These are phyloP conservation scores for Ianthella basta DNA, from an alignment of 37 sponge, comb jelly and placozoan species.

Conservation along the genomic window DNA sequence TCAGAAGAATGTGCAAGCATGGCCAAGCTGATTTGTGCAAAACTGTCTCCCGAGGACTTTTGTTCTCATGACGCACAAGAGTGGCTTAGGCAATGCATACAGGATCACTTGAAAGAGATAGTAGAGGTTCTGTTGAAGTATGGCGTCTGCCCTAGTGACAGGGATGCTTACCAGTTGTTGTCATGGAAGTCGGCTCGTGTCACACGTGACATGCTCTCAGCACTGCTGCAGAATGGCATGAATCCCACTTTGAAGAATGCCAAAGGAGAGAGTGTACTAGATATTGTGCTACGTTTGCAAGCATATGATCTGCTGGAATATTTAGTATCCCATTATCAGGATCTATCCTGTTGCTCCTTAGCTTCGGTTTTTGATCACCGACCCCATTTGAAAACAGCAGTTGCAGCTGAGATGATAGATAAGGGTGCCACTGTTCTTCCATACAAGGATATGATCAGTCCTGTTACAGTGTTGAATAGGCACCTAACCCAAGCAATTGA, in stretches of 20 bases:
- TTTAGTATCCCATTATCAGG: background rate
- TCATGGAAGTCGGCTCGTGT: background rate
- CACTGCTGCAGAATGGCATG: constrained; percentile 8
- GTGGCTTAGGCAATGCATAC: background rate
- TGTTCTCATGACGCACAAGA: background rate
- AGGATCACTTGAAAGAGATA: constrained; percentile 4
- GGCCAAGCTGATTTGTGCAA: background rate
- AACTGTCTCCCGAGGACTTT: background rate
- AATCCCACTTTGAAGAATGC: background rate
- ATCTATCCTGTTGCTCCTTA: background rate
- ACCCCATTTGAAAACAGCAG: background rate
- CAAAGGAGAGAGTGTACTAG: background rate
- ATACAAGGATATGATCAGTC: background rate
- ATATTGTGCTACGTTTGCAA: background rate
- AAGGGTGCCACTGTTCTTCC: background rate
- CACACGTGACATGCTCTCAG: background rate
- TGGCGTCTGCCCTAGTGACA: background rate
- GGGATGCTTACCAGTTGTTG: constrained; percentile 1
- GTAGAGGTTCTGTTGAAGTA: background rate
- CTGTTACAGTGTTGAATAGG: background rate
- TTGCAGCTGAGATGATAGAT: background rate
- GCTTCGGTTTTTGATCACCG: background rate
- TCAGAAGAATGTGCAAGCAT: background rate
- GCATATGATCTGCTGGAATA: constrained; percentile 1
- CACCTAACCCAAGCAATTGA: background rate